Evolutionary conservation across 2,888 invertebrate species (phyloP).

Genomic region (Fragum whitleyi): DNA sequence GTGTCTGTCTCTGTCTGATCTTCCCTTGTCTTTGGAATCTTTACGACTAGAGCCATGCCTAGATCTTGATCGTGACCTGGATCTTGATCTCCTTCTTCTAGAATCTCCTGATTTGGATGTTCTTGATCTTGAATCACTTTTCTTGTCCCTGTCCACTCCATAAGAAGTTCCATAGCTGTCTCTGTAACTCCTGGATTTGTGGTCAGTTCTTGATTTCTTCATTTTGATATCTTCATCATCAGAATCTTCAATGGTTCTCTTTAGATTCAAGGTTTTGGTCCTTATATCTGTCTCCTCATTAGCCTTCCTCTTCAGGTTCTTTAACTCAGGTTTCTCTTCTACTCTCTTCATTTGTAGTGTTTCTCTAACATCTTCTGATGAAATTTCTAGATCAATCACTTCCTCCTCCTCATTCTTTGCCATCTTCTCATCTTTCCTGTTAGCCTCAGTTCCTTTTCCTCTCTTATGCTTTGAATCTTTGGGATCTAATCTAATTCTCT

Average conservation of each 20-base stretch:
- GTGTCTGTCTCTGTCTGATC: conserved; percentile 1
- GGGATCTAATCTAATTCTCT: neutral
- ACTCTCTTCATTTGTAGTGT: conserved; percentile 1
- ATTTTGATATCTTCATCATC: conserved; percentile 15
- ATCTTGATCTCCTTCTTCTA: neutral
- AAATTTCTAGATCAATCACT: neutral
- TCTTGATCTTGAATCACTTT: neutral
- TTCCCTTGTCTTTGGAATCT: neutral
- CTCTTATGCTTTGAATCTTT: neutral
- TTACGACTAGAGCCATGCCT: conserved; percentile 6
- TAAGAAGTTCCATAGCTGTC: conserved; percentile 23
- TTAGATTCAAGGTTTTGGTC: neutral
- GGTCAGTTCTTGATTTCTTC: conserved; percentile 2
- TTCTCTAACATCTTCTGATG: neutral
- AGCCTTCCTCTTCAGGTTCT: neutral
- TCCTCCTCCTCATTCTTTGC: neutral
- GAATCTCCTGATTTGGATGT: neutral
- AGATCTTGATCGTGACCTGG: conserved; percentile 3
- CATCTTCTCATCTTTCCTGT: neutral
- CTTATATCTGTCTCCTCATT: conserved; percentile 1
- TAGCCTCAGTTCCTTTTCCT: neutral
- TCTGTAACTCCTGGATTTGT: conserved; percentile 6
- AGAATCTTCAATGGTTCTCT: neutral
- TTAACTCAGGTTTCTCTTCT: neutral
- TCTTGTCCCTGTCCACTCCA: neutral